Percentiles rank a stretch among this genome's conserved stretches.
Conservation (phyloP, 2,888 invertebrate species). For the Sclerodermus sp. region DNA sequence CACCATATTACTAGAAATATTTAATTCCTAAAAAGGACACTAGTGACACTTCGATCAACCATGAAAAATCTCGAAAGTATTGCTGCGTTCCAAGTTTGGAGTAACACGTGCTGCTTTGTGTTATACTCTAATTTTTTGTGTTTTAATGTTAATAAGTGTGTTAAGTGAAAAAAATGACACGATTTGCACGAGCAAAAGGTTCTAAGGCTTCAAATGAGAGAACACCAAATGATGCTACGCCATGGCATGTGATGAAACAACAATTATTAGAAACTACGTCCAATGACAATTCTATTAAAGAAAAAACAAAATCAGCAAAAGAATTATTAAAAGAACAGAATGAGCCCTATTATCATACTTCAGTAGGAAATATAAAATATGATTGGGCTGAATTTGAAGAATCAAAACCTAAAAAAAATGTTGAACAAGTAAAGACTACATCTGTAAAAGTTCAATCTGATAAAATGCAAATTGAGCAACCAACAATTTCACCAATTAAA, state of each 20-base stretch:
- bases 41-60: no score
- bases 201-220: constrained; percentile 75
- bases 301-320: constrained; percentile 40
- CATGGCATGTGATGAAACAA: constrained; percentile 73
- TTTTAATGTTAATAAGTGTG: no score
- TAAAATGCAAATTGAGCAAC: constrained; percentile 25
- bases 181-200: constrained; percentile 75
- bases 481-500: not conserved
- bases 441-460: not conserved
- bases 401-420: constrained; percentile 5
- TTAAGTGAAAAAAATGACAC: constrained; percentile 63
- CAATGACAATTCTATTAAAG: constrained; percentile 12
- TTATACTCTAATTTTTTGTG: no score
- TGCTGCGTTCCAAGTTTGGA: no score
- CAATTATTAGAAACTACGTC: constrained; percentile 57
- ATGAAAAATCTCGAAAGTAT: no score
- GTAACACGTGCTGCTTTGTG: no score
- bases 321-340: constrained; percentile 54
- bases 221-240: constrained; percentile 69
- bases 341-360: constrained; percentile 30
- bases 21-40: no score
- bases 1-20: no score
- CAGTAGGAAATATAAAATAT: constrained; percentile 27
- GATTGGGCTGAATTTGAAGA: constrained; percentile 52
- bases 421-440: constrained; percentile 13